Conservation (phyloP, 2,888 invertebrate genomes). For the Desoria tigrina region DNA sequence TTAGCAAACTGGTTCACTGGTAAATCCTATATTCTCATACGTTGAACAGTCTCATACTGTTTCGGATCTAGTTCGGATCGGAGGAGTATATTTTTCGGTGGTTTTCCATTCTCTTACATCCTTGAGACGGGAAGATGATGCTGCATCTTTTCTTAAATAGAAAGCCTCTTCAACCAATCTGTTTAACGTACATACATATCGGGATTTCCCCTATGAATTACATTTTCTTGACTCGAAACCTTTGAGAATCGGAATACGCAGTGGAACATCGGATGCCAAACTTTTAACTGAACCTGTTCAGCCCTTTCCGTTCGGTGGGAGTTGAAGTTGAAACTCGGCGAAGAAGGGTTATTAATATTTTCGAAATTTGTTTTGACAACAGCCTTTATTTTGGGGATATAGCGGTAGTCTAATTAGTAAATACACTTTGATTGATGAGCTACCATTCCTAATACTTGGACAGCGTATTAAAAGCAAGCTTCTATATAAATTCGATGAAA, state of each 20-base stretch:
- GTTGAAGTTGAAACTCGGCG: too few relatives aligned
- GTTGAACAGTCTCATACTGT: neutral
- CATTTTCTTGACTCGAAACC: neutral
- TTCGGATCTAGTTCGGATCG: neutral
- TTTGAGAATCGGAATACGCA: too few relatives aligned
- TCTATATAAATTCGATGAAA: too few relatives aligned
- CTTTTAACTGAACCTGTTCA: too few relatives aligned
- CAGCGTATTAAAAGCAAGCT: too few relatives aligned
- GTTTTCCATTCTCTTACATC: neutral
- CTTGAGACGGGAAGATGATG: neutral
- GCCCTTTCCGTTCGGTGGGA: too few relatives aligned
- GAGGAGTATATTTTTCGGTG: neutral
- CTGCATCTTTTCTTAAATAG: neutral
- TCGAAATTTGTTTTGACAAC: too few relatives aligned
- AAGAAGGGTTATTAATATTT: too few relatives aligned
- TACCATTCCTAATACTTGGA: too few relatives aligned
- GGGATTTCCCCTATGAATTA: neutral
- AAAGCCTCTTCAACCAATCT: neutral
- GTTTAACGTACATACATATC: neutral
- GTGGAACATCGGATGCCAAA: neutral
- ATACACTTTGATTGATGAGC: too few relatives aligned
- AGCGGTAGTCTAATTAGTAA: too few relatives aligned
- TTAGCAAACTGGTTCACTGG: conserved; percentile 10
- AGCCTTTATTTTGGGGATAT: too few relatives aligned
- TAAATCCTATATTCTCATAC: conserved; percentile 6